Conservation (phyloP, 2,888 invertebrate species). For the Epinotia bilunana region DNA sequence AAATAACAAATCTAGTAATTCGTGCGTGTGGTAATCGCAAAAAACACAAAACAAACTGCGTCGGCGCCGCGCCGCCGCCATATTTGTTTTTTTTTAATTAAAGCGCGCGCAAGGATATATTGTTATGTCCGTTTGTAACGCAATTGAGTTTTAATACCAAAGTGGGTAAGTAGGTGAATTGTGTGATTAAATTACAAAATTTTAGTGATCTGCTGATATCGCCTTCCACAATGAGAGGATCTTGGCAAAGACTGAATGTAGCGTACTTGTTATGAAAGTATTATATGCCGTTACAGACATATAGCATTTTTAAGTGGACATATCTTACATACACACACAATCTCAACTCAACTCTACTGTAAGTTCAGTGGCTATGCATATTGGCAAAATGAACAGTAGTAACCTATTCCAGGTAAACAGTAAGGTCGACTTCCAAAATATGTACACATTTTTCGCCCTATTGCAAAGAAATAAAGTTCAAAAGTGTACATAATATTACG, state of each 20-base stretch:
- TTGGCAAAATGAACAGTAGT: background rate
- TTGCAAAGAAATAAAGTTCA: background rate
- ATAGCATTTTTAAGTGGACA: background rate
- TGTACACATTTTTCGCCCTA: background rate
- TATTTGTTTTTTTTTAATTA: conserved; percentile 58
- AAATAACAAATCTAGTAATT: conserved; percentile 28
- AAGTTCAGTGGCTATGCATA: background rate
- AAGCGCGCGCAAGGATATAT: conserved; percentile 57
- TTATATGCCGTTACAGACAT: background rate
- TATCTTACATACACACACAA: background rate
- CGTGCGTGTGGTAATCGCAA: conserved; percentile 46
- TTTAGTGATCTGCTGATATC: conserved; percentile 30
- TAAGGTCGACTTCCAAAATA: background rate
- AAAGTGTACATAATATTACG: background rate
- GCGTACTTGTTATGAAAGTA: background rate
- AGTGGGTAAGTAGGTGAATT: conserved; percentile 54
- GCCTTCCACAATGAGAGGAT: conserved; percentile 30
- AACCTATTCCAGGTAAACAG: conserved; percentile 1
- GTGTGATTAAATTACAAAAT: conserved; percentile 46
- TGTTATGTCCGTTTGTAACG: conserved; percentile 55
- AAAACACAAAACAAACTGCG: conserved; percentile 56
- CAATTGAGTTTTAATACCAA: conserved; percentile 52
- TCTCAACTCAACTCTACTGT: too few relatives aligned
- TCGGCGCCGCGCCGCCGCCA: conserved; percentile 60
- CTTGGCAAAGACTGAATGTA: conserved; percentile 6